Evolutionary conservation across 2,113 vertebrate species (phyloP).

Genomic region (Pseudorasbora parva): DNA sequence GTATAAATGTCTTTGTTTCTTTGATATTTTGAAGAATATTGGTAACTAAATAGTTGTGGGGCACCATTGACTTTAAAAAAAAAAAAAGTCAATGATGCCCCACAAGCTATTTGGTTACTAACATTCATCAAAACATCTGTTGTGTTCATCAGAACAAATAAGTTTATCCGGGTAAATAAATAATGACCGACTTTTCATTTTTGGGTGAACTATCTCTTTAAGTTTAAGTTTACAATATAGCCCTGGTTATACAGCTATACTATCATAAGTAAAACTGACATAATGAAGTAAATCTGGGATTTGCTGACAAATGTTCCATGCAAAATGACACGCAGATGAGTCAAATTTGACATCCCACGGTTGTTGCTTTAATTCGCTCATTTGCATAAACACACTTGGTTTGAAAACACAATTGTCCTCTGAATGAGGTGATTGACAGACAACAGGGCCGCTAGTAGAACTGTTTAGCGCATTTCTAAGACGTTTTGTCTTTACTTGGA

Average conservation of each 20-base stretch:
- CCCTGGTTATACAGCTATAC: neutral
- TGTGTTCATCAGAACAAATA: too few species aligned
- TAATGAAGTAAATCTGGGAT: neutral
- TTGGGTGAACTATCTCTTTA: too few species aligned
- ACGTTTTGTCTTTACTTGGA: neutral
- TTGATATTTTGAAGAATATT: too few species aligned
- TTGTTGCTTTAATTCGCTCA: constrained; percentile 5
- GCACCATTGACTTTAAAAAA: too few species aligned
- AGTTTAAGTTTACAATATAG: neutral
- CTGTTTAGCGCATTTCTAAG: neutral
- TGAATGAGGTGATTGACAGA: constrained; percentile 21
- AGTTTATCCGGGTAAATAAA: too few species aligned
- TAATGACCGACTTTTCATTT: too few species aligned
- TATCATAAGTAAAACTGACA: neutral
- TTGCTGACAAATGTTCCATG: constrained; percentile 39
- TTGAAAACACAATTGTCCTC: neutral
- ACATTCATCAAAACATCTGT: too few species aligned
- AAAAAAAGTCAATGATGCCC: too few species aligned
- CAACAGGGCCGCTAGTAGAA: neutral
- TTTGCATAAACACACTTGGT: neutral
- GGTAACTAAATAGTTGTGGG: too few species aligned
- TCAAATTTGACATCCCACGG: constrained; percentile 31
- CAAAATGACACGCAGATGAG: constrained; percentile 30
- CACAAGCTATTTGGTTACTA: too few species aligned
- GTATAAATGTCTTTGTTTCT: too few species aligned